A percentile compares a stretch with the other conserved stretches of the same genome.
These are phyloP conservation scores for Microcebus murinus DNA, from an alignment of 2,113 vertebrate species.

Conservation along the genomic window DNA sequence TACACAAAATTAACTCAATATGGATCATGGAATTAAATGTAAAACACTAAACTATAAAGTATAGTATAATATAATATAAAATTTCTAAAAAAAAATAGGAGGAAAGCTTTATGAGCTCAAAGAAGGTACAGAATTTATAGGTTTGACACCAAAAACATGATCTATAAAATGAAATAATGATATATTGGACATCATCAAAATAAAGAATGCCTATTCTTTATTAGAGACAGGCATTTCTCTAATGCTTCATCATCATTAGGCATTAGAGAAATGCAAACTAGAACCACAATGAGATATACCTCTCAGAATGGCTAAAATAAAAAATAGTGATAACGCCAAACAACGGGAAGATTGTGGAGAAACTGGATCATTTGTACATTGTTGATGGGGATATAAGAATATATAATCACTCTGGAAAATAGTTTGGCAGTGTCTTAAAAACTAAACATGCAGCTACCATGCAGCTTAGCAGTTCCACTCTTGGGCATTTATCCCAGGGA, in stretches of 20 bases:
- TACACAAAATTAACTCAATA: not conserved
- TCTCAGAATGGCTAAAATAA: not conserved
- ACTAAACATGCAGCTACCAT: not conserved
- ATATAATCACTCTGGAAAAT: not conserved
- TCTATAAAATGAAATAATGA: constrained; percentile 22
- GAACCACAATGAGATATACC: not conserved
- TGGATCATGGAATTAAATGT: not conserved
- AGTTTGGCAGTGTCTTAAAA: not conserved
- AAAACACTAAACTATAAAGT: constrained; percentile 9
- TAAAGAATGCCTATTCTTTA: not conserved
- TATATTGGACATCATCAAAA: not conserved
- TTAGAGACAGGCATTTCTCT: too few relatives aligned
- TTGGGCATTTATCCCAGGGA: not conserved
- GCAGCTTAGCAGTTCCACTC: not conserved
- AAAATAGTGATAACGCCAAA: not conserved
- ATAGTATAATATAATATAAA: not conserved
- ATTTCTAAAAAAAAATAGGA: not conserved
- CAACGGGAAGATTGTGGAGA: not conserved
- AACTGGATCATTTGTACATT: not conserved
- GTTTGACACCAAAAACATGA: constrained; percentile 18
- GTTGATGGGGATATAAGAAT: not conserved
- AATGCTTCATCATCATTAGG: not conserved
- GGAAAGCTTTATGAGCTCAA: not conserved
- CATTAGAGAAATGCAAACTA: not conserved
- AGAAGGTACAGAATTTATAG: constrained; percentile 11